A percentile compares a stretch with the other conserved stretches of the same genome.
phyloP scores from a whole-genome alignment of 2,888 invertebrate species.

The Latrodectus elegans region DNA sequence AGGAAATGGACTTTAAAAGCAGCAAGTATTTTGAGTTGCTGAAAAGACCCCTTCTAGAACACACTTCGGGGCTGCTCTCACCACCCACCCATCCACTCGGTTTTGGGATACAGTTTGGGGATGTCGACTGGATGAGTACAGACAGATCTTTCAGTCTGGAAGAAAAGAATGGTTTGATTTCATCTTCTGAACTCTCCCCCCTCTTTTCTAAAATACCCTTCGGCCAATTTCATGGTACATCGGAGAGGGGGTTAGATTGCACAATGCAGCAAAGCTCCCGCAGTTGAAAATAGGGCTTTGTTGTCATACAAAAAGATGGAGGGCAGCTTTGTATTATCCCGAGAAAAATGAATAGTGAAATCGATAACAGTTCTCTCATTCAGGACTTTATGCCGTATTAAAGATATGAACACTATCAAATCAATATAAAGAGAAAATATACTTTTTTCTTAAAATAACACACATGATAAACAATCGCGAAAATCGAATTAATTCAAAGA shows the following conservation, averaged over 20 bases:
- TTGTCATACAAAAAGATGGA: slow-evolving; percentile 30
- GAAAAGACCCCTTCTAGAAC: slow-evolving; percentile 13
- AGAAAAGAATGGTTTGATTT: slow-evolving; percentile 47
- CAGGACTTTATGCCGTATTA: no score
- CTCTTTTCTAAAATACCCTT: slow-evolving; percentile 22
- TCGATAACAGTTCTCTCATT: not conserved
- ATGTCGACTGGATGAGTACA: slow-evolving; percentile 10
- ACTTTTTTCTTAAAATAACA: no score
- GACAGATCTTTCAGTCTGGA: slow-evolving; percentile 6
- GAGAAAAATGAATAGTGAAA: slow-evolving; percentile 15
- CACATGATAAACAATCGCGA: no score
- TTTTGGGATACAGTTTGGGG: slow-evolving; percentile 5
- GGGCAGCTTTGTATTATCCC: not conserved
- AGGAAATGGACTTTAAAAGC: slow-evolving; percentile 33
- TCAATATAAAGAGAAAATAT: no score
- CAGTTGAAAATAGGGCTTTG: slow-evolving; percentile 7
- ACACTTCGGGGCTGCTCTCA: not conserved
- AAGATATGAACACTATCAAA: no score
- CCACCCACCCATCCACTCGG: not conserved
- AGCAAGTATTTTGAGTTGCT: not conserved
- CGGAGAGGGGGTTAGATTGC: not conserved
- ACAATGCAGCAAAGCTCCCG: not conserved
- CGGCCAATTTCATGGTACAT: slow-evolving; percentile 31
- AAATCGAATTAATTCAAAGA: no score
- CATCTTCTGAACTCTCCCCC: slow-evolving; percentile 28